Base-by-base conservation (phyloP, 2,797 vertebrate species). In the Takifugu ocellatus region DNA sequence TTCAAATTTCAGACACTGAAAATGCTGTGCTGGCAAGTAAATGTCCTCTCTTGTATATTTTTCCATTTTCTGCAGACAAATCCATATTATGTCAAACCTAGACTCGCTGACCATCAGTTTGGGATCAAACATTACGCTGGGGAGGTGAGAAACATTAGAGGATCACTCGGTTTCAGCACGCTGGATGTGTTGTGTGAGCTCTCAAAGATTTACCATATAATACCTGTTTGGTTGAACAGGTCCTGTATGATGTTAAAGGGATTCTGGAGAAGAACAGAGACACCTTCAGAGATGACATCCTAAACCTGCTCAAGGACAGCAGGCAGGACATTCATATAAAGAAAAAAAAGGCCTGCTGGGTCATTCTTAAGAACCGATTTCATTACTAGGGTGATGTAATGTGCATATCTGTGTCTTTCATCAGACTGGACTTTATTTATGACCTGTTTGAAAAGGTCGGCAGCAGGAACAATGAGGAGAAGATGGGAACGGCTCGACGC, bases 71-170 rank as follows among this genome's bases (percentile, higher is more conserved):
- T 61, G 33, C 87, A 97, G 95, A 94, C 89, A 43, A 97, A 97
- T 72, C 93, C 92, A 0, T 96, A 93, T 84, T 97, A 96, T 42
- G 90, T 95, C 62, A 97, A 96, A 68, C 95, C 95, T 62, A 90
- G 95, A 53, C 91, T 97, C 62, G 93, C 92, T n/a, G 95, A 97
- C 78, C 91, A 94, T 83, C 95, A 97, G 84, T 97, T 96, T 83
- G 95, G 95, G 29, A 96, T 96, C 79, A 95, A 91, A 55, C 95
- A 97, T 83, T 97, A 97, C 24, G 95, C 95, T 14, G 95, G 95
- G 61, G 94, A 97, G 93, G 95, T 96, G 77, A 84, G 88, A 81
- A 1, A 16, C 5, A 21, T 3, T 8, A 3, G 50, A 29, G 9
- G n/a, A 5, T 16, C 1, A 0, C 26, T 17, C 45, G 2, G 17